Base-by-base conservation (phyloP, 2,113 vertebrate species). In the Gavia stellata region DNA sequence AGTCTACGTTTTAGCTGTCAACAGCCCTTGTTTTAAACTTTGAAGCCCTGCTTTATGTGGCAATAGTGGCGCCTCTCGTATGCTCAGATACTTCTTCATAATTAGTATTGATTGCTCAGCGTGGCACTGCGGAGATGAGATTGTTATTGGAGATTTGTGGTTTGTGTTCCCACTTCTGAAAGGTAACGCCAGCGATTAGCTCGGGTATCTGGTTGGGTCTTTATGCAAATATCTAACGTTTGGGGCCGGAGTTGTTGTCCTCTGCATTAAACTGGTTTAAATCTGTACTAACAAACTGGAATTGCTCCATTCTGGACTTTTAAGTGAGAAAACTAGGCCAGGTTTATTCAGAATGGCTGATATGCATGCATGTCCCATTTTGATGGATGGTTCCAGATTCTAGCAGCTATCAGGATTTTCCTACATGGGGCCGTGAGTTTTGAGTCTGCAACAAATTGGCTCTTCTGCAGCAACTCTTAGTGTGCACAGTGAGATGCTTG, bases 1-100 rank as follows among this genome's bases (percentile, higher is more conserved):
- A 92, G 89, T 52, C 96, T 95, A 89, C 7, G 17, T 86, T 90
- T 88, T 78, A 97, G 96, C 96, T 97, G 96, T 97, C 97, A 97
- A 89, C 93, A 94, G 93, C 81, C 3, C 67, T 96, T 12, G 73
- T 73, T 86, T 88, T 16, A 68, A 94, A 94, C 93, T 96, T 97
- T 92, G 84, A 96, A 97, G 89, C 89, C 38, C 74, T 73, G 53
- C 71, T 93, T 62, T 49, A 28, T 87, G 84, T 90, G 95, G 93
- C 93, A 90, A 80, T 63, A 88, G 91, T 71, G 89, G 95, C 1
- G 33, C 86, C 95, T 96, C 80, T 94, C 16, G 0, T 91, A 50
- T 28, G 21, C 59, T 36, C 79, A 59, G 81, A 36, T 85, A 70
- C 85, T 87, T 92, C 91, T 95, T 91, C 74, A 34, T 94, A 58